phyloP scores from a whole-genome alignment of 2,113 vertebrate genomes.

The Eurypyga helias region DNA sequence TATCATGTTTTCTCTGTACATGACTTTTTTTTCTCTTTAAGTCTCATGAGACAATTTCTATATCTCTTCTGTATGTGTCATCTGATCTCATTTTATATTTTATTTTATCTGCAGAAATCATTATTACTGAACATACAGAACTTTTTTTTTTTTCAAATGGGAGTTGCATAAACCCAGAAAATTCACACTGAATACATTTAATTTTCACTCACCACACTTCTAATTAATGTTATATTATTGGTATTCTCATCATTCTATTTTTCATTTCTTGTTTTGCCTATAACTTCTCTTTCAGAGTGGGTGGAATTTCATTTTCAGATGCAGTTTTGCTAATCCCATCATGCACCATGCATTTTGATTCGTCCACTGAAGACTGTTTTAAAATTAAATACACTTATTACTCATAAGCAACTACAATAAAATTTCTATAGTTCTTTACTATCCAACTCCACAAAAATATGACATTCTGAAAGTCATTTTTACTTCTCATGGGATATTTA shows the following conservation, averaged over 20 bases:
- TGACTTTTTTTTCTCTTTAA: neutral
- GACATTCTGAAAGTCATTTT: neutral
- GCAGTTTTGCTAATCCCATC: neutral
- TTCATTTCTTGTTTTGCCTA: neutral
- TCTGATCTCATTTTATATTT: neutral
- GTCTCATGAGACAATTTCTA: neutral
- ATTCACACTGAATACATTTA: neutral
- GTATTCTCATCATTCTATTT: neutral
- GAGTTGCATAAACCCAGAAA: neutral
- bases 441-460: neutral
- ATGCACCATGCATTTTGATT: neutral
- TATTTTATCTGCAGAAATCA: neutral
- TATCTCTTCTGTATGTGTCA: neutral
- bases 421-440: neutral
- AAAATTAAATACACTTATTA: neutral
- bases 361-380: neutral
- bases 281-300: neutral
- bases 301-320: slow-evolving; percentile 1
- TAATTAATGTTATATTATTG: neutral
- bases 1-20: neutral
- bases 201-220: neutral
- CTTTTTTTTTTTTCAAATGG: neutral
- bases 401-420: neutral
- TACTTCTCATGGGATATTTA: neutral
- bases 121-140: neutral